Evolutionary conservation across 2,113 vertebrate species (phyloP), one percentile per base, ranked within the genome.

Genomic region (Tringa solitaria): DNA sequence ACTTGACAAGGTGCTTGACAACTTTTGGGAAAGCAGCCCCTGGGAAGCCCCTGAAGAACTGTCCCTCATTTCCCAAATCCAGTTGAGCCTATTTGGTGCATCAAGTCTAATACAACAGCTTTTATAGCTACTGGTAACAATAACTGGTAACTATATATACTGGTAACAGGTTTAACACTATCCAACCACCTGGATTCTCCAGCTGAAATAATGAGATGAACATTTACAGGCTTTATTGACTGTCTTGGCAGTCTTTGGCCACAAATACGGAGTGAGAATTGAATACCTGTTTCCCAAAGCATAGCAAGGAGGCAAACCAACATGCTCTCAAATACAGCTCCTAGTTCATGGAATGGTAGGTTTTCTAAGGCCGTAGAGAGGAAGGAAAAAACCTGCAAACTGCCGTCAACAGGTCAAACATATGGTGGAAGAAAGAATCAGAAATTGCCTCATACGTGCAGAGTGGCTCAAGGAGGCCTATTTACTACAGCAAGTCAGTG

Each of bases 281-380:
- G 37, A 82, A 88, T 74, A 61, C 27, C 23, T 61, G 3, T 72
- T 85, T 88, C 56, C 70, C 18, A 70, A 72, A 61, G 12, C 28
- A 37, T 3, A 59, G 24, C 19, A 89, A 93, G 30, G 18, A 82
- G 37, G 27, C 6, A 88, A 74, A 78, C 11, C 14, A 46, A 21
- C 1, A 1, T 5, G 27, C 56, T 28, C 10, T 65, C 37, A 60
- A 77, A 46, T 30, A 51, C 0, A 1, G 7, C 12, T 69, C 10
- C 12, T 48, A 51, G 10, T 73, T 54, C 53, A 56, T 37, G 18
- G 19, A 63, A 54, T 4, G 4, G 39, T 32, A 54, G 10, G 7
- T 41, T 81, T 82, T 33, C n/a, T 65, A 87, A 78, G 17, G 22
- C 6, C 7, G 21, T 60, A 8, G 3, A 87, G 43, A 74, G 2